phyloP scores from a whole-genome alignment of 1,140 invertebrate genomes.

The Chlorops oryzae region DNA sequence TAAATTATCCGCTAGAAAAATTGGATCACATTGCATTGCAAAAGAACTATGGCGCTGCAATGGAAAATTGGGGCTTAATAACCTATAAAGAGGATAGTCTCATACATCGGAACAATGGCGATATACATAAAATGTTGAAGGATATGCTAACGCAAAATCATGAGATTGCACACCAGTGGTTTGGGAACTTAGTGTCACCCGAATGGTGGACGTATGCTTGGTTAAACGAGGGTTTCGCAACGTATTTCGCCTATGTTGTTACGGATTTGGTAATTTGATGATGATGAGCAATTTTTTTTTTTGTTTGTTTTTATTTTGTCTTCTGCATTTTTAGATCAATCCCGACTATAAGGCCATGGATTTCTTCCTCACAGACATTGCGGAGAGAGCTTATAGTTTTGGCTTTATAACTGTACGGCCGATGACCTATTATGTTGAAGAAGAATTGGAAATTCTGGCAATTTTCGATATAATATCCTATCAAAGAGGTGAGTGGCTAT shows the following conservation, averaged over 20 bases:
- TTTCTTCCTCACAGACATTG: slow-evolving; percentile 62
- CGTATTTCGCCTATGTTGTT: slow-evolving; percentile 61
- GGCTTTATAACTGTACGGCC: slow-evolving; percentile 57
- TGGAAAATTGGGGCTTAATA: slow-evolving; percentile 83
- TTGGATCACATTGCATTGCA: slow-evolving; percentile 68
- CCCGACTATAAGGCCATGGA: slow-evolving; percentile 68
- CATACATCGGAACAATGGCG: slow-evolving; percentile 5
- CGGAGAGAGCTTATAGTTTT: slow-evolving; percentile 32
- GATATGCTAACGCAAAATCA: slow-evolving; percentile 50
- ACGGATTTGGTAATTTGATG: slow-evolving; percentile 39
- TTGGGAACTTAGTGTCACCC: slow-evolving; percentile 62
- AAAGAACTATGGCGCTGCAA: slow-evolving; percentile 71
- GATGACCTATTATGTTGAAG: slow-evolving; percentile 63
- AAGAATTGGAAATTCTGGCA: slow-evolving; percentile 64
- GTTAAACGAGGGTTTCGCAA: slow-evolving; percentile 63
- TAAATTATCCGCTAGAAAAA: slow-evolving; percentile 51
- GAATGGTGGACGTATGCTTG: slow-evolving; percentile 48
- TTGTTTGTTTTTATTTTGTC: neutral
- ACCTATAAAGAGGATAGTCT: slow-evolving; percentile 54
- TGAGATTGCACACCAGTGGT: slow-evolving; percentile 65
- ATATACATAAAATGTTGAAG: slow-evolving; percentile 17
- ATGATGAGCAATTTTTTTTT: neutral
- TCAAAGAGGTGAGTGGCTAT: slow-evolving; percentile 57
- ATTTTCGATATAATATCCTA: slow-evolving; percentile 80
- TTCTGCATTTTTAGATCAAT: slow-evolving; percentile 47